phyloP scores from a whole-genome alignment of 2,113 vertebrate genomes.

The Erythrolamprus reginae region DNA sequence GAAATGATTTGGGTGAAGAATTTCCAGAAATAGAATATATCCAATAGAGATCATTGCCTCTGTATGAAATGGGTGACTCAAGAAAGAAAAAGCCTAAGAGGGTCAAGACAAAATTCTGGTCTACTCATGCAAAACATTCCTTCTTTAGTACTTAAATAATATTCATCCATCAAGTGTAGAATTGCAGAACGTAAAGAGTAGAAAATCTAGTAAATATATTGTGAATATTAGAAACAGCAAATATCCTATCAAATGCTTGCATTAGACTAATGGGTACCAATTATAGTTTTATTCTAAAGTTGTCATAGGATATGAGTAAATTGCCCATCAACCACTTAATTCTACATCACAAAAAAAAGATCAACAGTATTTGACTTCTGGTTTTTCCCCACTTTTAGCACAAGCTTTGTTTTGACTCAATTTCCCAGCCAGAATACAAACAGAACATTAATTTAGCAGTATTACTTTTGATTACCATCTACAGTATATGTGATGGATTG shows the following conservation, averaged over 20 bases:
- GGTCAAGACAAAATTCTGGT: background rate
- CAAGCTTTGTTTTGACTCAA: background rate
- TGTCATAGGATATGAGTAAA: background rate
- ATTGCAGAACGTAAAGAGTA: background rate
- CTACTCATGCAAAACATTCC: background rate
- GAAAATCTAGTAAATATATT: background rate
- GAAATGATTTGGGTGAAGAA: background rate
- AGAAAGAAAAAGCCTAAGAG: background rate
- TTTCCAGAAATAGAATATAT: background rate
- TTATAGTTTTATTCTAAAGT: background rate
- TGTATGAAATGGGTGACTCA: background rate
- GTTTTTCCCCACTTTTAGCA: background rate
- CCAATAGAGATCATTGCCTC: background rate
- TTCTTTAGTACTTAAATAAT: background rate
- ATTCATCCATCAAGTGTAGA: background rate
- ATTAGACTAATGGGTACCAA: background rate
- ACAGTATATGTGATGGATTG: background rate
- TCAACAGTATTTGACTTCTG: background rate
- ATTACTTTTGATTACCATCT: background rate
- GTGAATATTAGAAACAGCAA: background rate
- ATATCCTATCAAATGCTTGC: background rate
- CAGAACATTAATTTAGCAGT: rapidly evolving
- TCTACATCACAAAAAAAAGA: background rate
- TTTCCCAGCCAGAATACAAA: background rate
- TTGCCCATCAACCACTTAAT: background rate